Evolutionary conservation across 37 sponge, comb jelly and placozoan genomes (phyloP), one percentile per base, ranked within the genome.

Genomic region (Chondrilla cf. caribensis): DNA sequence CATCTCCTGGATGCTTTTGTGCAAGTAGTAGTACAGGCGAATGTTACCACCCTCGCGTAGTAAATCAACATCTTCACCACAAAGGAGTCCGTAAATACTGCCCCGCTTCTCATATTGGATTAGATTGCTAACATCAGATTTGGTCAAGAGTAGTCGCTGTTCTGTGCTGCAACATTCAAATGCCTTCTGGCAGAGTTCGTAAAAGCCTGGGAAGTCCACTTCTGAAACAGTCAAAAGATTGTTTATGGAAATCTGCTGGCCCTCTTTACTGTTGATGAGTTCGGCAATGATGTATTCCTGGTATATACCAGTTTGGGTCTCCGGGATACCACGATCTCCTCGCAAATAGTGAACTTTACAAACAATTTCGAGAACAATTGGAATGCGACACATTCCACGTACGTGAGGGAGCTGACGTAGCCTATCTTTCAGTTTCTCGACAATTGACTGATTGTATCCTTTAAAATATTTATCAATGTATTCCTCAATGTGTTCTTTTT

Each of bases 11-110:
- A 70, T 29, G 19, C 31, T 70, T 18, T 70, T 70, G 71, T 70
- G 71, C 39, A 37, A 29, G 18, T 33, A 70, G 39, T 38, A 19
- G 71, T 70, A 70, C 38, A 70, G 6, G 71, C 19, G 8, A 8
- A 38, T 8, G 7, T 32, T 15, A 8, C 38, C 19, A 36, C 22
- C 71, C 8, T 22, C 38, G 7, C 21, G 18, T 6, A 70, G 6
- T 5, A 7, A 22, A 37, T 70, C 71, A 33, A 70, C 38, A 19
- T 35, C 21, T 7, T 70, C 71, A 29, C 38, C 38, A 70, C 5
- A 70, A 15, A 70, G 71, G 8, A 70, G 38, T 36, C 71, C 71
- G 35, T 70, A 70, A 5, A 70, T 70, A 38, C 71, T 70, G 8
- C 71, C 71, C 5, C 71, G 37, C 3, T 29, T 36, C 0, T 22